Conservation (phyloP, 2,797 vertebrate species). For the Florisuga fusca region DNA sequence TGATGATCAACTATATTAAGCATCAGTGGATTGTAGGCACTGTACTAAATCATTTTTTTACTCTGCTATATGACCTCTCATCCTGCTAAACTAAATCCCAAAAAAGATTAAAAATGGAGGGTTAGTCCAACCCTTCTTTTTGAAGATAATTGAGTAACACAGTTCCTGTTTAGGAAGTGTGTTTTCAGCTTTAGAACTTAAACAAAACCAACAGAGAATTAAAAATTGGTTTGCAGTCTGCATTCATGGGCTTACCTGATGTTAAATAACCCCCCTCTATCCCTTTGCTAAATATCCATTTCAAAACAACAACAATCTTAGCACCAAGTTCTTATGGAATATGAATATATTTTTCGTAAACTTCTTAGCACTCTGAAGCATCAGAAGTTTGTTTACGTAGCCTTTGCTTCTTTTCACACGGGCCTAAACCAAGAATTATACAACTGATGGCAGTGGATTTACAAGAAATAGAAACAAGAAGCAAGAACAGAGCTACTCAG, state of each 20-base stretch:
- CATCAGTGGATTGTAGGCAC: background rate
- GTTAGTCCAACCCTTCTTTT: conserved; percentile 23
- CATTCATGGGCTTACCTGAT: background rate
- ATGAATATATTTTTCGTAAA: background rate
- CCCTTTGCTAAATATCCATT: background rate
- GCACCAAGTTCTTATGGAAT: background rate
- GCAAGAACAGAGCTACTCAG: background rate
- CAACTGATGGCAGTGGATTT: background rate
- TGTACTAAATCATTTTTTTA: conserved; percentile 35
- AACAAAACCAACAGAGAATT: too few species aligned
- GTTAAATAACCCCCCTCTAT: background rate
- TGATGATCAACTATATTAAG: conserved; percentile 4
- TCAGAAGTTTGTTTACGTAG: background rate
- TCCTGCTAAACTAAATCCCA: conserved; percentile 54
- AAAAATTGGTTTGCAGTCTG: background rate
- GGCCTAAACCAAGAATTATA: background rate
- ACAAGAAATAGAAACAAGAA: background rate
- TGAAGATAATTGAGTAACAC: conserved; percentile 27
- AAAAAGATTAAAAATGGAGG: conserved; percentile 54
- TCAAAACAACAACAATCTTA: background rate
- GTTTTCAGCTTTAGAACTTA: background rate
- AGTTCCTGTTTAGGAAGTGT: background rate
- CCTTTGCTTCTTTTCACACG: background rate
- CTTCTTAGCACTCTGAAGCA: background rate
- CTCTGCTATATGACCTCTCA: conserved; percentile 24